Evolutionary conservation across 2,888 invertebrate genomes (phyloP).

Genomic region (Sepiola atlantica): DNA sequence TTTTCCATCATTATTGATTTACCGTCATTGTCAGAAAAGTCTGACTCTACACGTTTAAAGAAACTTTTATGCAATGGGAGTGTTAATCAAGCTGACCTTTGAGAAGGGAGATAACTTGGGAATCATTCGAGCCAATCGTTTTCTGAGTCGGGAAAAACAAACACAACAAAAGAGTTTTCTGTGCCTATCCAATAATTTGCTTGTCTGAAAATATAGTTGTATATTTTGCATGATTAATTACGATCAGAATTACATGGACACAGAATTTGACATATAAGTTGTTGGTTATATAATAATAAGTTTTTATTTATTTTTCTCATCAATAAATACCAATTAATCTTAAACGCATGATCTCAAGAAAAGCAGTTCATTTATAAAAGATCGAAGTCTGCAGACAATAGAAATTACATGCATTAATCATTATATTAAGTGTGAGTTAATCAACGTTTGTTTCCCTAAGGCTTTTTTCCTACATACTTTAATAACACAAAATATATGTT

Average conservation of each 20-base stretch:
- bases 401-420: too few relatives aligned
- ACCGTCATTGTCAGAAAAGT: neutral
- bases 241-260: neutral
- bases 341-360: neutral
- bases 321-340: neutral
- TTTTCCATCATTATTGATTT: neutral
- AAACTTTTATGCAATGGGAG: neutral
- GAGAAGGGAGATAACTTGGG: neutral
- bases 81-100: constrained; percentile 9
- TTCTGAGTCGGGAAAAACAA: neutral
- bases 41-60: neutral
- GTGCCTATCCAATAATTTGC: neutral
- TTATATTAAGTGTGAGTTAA: too few relatives aligned
- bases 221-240: neutral
- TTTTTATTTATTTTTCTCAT: neutral
- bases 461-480: too few relatives aligned
- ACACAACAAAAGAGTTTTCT: neutral
- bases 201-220: neutral
- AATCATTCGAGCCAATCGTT: neutral
- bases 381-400: too few relatives aligned
- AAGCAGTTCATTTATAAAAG: neutral
- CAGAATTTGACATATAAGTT: neutral
- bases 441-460: too few relatives aligned
- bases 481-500: too few relatives aligned
- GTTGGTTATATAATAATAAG: neutral